Conservation (phyloP, 2,113 vertebrate species). For the mouse (Mus musculus) region GRCm39 chr9:21777501-21778000, state of each 20-base stretch:
- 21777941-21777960: not conserved
- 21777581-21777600: not conserved
- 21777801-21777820: not conserved
- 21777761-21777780: not conserved
- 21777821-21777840: too few relatives aligned
- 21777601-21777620: not conserved
- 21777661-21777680: too few relatives aligned
- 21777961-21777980: not conserved
- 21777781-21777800: not conserved
- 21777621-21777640: not conserved
- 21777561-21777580: too few relatives aligned
- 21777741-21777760: not conserved
- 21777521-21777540: not conserved
- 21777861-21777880: not conserved
- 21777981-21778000: not conserved
- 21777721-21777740: not conserved
- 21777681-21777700: accelerated
- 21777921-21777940: not conserved
- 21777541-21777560: not conserved
- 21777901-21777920: too few relatives aligned
- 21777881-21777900: not conserved
- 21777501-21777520: not conserved
- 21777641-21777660: not conserved
- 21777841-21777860: not conserved
- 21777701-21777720: too few relatives aligned